These are phyloP conservation scores for Holacanthus passer DNA, from an alignment of 2,113 vertebrate genomes.

Conservation along the genomic window DNA sequence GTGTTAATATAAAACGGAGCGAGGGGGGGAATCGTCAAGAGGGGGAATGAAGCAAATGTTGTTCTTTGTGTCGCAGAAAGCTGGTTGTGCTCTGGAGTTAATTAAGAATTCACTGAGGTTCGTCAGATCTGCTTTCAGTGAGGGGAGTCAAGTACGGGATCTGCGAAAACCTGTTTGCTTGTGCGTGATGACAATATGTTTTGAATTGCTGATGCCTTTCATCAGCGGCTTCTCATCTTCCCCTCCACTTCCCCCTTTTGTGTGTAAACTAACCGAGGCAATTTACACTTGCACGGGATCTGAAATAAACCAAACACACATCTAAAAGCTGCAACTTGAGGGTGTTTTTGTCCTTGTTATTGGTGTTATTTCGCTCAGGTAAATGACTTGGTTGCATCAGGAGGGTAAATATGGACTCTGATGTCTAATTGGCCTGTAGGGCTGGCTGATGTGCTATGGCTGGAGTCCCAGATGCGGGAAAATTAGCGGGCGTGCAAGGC, in stretches of 20 bases:
- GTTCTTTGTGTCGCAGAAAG: conserved; percentile 69
- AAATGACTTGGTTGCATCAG: conserved; percentile 75
- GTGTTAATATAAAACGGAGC: conserved; percentile 53
- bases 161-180: conserved; percentile 43
- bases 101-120: conserved; percentile 69
- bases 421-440: conserved; percentile 77
- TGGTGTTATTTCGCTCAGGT: conserved; percentile 67
- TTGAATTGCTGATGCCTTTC: conserved; percentile 61
- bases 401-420: conserved; percentile 63
- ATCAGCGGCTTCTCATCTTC: conserved; percentile 35
- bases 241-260: neutral
- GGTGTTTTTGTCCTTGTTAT: conserved; percentile 60
- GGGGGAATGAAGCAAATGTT: conserved; percentile 62
- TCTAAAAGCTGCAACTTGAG: conserved; percentile 50
- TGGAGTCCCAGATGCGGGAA: conserved; percentile 70
- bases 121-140: conserved; percentile 44
- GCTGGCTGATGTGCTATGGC: conserved; percentile 54
- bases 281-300: conserved; percentile 36
- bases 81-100: conserved; percentile 70
- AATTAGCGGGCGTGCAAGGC: conserved; percentile 63
- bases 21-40: conserved; percentile 40
- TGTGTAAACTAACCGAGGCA: conserved; percentile 52
- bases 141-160: conserved; percentile 26
- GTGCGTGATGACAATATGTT: conserved; percentile 55
- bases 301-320: conserved; percentile 42